Conservation (phyloP, 2,113 vertebrate species). For the Marcusenius ussheri region DNA sequence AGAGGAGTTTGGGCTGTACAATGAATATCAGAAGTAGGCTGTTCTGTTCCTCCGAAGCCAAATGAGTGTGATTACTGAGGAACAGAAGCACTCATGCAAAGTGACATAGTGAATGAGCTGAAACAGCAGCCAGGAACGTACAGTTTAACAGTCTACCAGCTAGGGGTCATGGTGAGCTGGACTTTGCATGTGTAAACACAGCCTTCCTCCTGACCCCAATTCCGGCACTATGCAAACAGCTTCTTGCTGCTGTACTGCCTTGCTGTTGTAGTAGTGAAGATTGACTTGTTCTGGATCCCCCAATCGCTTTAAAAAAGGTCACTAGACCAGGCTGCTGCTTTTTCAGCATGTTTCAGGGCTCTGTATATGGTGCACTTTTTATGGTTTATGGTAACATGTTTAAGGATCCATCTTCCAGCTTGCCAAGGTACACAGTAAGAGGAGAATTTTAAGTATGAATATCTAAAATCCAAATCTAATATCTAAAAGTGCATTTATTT, state of each 20-base stretch:
- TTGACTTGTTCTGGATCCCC: not conserved
- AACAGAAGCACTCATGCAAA: not conserved
- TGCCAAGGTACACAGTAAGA: not conserved
- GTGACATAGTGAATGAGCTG: not conserved
- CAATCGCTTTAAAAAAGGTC: not conserved
- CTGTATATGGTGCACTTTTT: not conserved
- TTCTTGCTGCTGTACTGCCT: not conserved
- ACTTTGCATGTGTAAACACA: not conserved
- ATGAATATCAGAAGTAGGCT: not conserved
- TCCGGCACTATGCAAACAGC: not conserved
- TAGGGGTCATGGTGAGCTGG: not conserved
- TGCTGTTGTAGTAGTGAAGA: not conserved
- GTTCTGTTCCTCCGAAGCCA: not conserved
- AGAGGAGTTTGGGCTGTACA: not conserved
- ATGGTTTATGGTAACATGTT: not conserved
- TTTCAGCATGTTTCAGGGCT: not conserved
- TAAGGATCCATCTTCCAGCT: not conserved
- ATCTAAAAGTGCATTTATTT: not conserved
- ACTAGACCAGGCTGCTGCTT: not conserved
- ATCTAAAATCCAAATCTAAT: not conserved
- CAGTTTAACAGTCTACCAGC: not conserved
- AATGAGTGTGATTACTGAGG: not conserved
- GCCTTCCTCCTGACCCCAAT: not conserved
- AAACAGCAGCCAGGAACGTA: not conserved
- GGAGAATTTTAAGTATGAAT: not conserved